These are phyloP conservation scores for Colaptes auratus DNA, from an alignment of 2,113 vertebrate genomes.

Conservation along the genomic window DNA sequence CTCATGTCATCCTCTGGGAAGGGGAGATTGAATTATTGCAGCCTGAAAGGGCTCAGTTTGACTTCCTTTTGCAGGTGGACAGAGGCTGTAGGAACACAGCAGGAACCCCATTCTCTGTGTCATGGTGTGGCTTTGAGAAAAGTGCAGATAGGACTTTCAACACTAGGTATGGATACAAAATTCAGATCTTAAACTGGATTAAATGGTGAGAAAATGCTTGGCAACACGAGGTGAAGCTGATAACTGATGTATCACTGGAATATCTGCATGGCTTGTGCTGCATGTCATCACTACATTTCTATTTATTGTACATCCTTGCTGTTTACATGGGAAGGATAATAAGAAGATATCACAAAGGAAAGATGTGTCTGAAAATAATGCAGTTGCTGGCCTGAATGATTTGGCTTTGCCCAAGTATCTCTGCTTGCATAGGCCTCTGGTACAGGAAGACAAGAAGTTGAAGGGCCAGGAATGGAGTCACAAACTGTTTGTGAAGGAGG, in stretches of 20 bases:
- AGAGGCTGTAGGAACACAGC: neutral
- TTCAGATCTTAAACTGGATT: neutral
- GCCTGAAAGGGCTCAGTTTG: neutral
- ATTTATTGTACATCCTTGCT: neutral
- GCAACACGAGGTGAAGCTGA: neutral
- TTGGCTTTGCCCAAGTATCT: neutral
- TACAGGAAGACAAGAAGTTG: neutral
- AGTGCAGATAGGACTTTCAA: neutral
- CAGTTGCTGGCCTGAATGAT: neutral
- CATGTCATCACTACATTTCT: fast-evolving
- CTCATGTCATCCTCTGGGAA: neutral
- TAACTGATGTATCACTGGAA: neutral
- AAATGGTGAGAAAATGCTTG: neutral
- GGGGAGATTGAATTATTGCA: fast-evolving
- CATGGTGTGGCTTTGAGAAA: neutral
- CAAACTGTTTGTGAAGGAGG: fast-evolving
- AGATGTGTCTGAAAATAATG: neutral
- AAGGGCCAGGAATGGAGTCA: neutral
- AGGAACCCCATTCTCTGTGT: neutral
- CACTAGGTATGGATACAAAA: neutral
- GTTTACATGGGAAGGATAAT: neutral
- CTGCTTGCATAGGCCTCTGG: neutral
- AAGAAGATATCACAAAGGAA: neutral
- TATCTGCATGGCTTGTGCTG: neutral
- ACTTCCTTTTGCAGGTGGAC: neutral